These are phyloP conservation scores for Peromyscus nudipes DNA, from an alignment of 2,797 vertebrate species.

Conservation along the genomic window DNA sequence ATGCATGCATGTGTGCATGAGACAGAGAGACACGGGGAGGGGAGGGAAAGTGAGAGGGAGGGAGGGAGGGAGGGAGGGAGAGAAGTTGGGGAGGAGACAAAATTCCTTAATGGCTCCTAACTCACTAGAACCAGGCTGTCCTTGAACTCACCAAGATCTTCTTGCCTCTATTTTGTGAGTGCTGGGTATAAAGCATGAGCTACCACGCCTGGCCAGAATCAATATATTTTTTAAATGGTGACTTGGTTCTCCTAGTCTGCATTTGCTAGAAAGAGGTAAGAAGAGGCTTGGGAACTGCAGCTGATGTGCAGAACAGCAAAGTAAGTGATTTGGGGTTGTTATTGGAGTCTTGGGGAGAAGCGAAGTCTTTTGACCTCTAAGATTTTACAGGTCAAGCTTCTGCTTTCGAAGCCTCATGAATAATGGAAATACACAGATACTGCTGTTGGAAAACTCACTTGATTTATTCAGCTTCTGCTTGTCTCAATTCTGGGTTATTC, in stretches of 20 bases:
- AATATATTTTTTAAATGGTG: not conserved
- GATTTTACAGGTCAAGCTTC: constrained; percentile 70
- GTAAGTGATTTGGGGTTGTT: not conserved
- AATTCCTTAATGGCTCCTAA: not conserved
- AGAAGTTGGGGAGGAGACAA: not conserved
- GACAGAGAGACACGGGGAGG: no score
- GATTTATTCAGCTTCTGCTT: constrained; percentile 75
- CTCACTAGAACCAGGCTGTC: not conserved
- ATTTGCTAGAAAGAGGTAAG: not conserved
- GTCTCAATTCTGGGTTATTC: constrained; percentile 71
- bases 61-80: not conserved
- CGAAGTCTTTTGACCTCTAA: constrained; percentile 61
- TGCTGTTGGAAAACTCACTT: constrained; percentile 54
- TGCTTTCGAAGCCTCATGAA: constrained; percentile 57
- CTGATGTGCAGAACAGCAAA: not conserved
- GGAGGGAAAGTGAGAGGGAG: not conserved
- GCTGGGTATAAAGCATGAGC: not conserved
- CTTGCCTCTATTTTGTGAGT: not conserved
- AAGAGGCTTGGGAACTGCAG: not conserved
- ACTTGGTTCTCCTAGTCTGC: not conserved
- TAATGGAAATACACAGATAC: constrained; percentile 73
- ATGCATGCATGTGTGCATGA: no score
- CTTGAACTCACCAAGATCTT: not conserved
- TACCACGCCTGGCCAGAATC: not conserved
- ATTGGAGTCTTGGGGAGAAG: constrained; percentile 21